These are phyloP conservation scores for Eulithis testata DNA, from an alignment of 2,888 invertebrate species.

Conservation along the genomic window DNA sequence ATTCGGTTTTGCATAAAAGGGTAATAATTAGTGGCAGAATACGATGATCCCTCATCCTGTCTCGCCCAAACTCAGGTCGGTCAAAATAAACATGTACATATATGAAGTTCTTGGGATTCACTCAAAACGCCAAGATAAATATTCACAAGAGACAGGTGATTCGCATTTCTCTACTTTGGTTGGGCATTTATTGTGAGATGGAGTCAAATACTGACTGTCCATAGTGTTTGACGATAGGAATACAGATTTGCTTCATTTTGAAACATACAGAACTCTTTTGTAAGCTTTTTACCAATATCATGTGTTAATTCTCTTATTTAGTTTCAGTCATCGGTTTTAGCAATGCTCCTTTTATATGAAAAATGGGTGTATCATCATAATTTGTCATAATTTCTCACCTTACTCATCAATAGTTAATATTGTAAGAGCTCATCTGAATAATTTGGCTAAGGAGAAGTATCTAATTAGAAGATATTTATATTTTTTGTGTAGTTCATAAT, in stretches of 20 bases:
- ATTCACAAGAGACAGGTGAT: slow-evolving; percentile 9
- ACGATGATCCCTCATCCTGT: slow-evolving; percentile 15
- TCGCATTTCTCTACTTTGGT: slow-evolving; percentile 15
- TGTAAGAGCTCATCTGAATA: slow-evolving; percentile 11
- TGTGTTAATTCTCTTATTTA: slow-evolving; percentile 16
- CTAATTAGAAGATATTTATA: slow-evolving; percentile 8
- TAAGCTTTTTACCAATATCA: slow-evolving; percentile 28
- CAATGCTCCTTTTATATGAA: slow-evolving; percentile 17
- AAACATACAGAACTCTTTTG: slow-evolving; percentile 11
- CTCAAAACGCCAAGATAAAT: slow-evolving; percentile 5
- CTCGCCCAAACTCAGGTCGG: slow-evolving; percentile 1
- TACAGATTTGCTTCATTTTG: slow-evolving; percentile 13
- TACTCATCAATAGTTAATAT: slow-evolving; percentile 16
- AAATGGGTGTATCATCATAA: slow-evolving; percentile 15
- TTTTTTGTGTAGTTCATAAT: slow-evolving; percentile 20
- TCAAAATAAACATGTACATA: slow-evolving; percentile 20
- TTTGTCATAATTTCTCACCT: slow-evolving; percentile 5
- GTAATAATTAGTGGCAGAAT: slow-evolving; percentile 26
- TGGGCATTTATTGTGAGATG: slow-evolving; percentile 14
- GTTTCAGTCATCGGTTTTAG: slow-evolving; percentile 19
- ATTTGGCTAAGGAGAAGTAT: slow-evolving; percentile 10
- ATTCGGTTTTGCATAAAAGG: slow-evolving; percentile 32
- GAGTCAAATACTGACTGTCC: slow-evolving; percentile 18
- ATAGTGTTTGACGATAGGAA: slow-evolving; percentile 11
- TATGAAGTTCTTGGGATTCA: slow-evolving; percentile 8